phyloP scores from a whole-genome alignment of 1,140 invertebrate species.

The Muscidifurax raptorellus region DNA sequence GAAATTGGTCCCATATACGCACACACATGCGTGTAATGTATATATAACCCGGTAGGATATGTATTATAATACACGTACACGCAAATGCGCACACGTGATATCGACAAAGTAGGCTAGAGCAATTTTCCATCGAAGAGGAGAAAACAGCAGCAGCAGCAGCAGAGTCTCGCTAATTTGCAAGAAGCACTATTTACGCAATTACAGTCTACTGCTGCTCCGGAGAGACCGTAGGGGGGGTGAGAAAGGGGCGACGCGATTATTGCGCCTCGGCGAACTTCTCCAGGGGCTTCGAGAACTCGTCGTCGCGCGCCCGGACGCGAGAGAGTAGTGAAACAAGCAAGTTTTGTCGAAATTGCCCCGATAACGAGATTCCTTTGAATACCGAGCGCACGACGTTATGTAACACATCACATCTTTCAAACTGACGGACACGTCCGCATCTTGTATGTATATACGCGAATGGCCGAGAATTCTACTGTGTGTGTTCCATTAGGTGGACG shows the following conservation, averaged over 20 bases:
- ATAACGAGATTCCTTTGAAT: conserved; percentile 42
- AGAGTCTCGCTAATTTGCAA: not conserved
- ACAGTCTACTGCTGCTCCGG: not conserved
- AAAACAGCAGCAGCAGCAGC: not conserved
- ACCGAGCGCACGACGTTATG: not conserved
- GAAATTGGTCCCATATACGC: too few relatives aligned
- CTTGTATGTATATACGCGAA: conserved; percentile 39
- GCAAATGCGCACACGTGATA: too few relatives aligned
- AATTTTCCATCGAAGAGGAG: not conserved
- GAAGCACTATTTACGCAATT: not conserved
- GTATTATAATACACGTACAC: too few relatives aligned
- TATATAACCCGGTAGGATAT: too few relatives aligned
- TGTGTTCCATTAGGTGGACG: not conserved
- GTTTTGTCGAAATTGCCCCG: conserved; percentile 25
- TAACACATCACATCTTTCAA: not conserved
- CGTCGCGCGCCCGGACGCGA: not conserved
- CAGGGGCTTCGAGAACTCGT: not conserved
- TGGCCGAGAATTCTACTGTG: not conserved
- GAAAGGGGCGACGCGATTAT: not conserved
- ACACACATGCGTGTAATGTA: too few relatives aligned
- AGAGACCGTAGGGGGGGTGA: not conserved
- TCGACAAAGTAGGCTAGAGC: not conserved
- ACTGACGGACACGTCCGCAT: conserved; percentile 48
- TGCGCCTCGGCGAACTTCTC: not conserved
- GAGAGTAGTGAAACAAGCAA: not conserved